phyloP scores from a whole-genome alignment of 1,140 invertebrate genomes.

The Caenorhabditis briggsae region DNA sequence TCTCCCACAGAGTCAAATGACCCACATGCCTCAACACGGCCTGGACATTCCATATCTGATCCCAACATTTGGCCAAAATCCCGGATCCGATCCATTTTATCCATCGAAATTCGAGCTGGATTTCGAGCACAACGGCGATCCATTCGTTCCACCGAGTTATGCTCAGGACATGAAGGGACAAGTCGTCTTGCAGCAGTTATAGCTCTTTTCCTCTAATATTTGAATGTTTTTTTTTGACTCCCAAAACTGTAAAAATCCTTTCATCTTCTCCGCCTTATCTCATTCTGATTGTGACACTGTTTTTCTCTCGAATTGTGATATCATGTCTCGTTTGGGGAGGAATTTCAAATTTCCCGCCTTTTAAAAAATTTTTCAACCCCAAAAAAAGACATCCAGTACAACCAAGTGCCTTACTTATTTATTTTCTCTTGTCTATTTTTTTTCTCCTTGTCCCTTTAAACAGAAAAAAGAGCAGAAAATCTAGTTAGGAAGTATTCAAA shows the following conservation, averaged over 20 bases:
- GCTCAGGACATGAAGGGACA: conserved; percentile 74
- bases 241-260: not conserved
- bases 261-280: not conserved
- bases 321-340: not conserved
- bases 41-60: conserved; percentile 68
- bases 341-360: not conserved
- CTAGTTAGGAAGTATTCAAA: conserved; percentile 52
- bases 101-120: conserved; percentile 34
- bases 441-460: not conserved
- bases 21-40: conserved; percentile 19
- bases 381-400: conserved; percentile 4
- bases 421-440: not conserved
- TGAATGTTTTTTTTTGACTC: not conserved
- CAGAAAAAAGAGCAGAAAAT: not conserved
- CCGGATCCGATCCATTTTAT: conserved; percentile 42
- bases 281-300: conserved; percentile 35
- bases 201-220: conserved; percentile 27
- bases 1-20: conserved; percentile 34
- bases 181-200: conserved; percentile 75
- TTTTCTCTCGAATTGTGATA: conserved; percentile 47
- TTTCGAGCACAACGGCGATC: conserved; percentile 58
- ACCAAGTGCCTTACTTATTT: conserved; percentile 22
- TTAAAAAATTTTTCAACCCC: not conserved
- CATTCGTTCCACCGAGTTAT: conserved; percentile 73
- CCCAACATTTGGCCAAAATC: conserved; percentile 14